A percentile compares a stretch with the other conserved stretches of the same genome.
Conservation (phyloP, 1,140 invertebrate genomes). For the Charaxes varanes region DNA sequence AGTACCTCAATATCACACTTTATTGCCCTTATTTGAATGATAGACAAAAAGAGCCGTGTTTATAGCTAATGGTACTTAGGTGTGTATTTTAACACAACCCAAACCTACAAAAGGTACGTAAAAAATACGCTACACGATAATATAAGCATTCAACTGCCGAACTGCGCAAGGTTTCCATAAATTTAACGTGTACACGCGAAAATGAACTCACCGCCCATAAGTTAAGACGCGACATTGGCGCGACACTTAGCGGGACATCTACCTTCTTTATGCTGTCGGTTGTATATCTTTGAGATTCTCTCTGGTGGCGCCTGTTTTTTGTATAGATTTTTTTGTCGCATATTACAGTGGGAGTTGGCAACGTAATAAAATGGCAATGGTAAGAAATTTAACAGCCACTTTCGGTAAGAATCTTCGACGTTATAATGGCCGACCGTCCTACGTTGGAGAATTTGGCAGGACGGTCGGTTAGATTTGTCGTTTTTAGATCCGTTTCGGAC, state of each 20-base stretch:
- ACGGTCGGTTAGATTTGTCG: slow-evolving; percentile 24
- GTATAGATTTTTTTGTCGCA: slow-evolving; percentile 54
- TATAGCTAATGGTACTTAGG: slow-evolving; percentile 71
- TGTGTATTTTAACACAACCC: slow-evolving; percentile 72
- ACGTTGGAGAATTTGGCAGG: slow-evolving; percentile 36
- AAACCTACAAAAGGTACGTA: slow-evolving; percentile 57
- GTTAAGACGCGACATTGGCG: not conserved
- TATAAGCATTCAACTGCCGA: slow-evolving; percentile 54
- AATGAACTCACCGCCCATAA: slow-evolving; percentile 8
- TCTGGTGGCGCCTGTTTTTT: slow-evolving; percentile 70
- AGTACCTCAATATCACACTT: slow-evolving; percentile 50
- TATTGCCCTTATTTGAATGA: slow-evolving; percentile 64
- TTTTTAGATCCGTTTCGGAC: too few species aligned
- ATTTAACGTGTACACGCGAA: slow-evolving; percentile 4
- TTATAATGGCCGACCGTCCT: slow-evolving; percentile 41
- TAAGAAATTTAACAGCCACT: slow-evolving; percentile 62
- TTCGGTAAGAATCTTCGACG: slow-evolving; percentile 45
- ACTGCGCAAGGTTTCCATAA: slow-evolving; percentile 14
- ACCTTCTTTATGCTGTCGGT: not conserved
- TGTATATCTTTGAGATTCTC: slow-evolving; percentile 41
- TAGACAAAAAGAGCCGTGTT: slow-evolving; percentile 70
- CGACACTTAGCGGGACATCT: not conserved
- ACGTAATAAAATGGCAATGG: slow-evolving; percentile 64
- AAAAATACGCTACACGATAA: slow-evolving; percentile 64
- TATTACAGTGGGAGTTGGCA: slow-evolving; percentile 57